A percentile compares a stretch with the other conserved stretches of the same genome.
Evolutionary conservation across 2,113 vertebrate genomes (phyloP).

Genomic region (Tringa solitaria): DNA sequence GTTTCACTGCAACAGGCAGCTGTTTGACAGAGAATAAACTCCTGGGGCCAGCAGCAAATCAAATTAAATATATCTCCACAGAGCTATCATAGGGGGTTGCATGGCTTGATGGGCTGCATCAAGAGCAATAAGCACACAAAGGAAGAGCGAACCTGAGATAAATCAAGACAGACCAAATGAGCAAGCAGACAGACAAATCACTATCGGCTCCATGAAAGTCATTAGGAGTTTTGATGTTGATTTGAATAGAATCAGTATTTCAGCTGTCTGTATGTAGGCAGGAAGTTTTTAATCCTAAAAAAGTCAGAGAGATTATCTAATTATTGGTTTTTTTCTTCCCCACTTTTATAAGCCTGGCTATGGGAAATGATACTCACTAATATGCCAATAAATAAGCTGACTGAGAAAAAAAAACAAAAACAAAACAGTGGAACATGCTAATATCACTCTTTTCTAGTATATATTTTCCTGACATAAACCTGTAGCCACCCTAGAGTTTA

Average conservation of each 20-base stretch:
- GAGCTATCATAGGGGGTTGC: conserved; percentile 37
- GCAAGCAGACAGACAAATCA: conserved; percentile 49
- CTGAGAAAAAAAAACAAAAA: background rate
- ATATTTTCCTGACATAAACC: background rate
- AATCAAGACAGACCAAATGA: conserved; percentile 54
- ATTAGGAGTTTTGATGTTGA: background rate
- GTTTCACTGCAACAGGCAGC: conserved; percentile 47
- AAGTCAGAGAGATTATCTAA: conserved; percentile 27
- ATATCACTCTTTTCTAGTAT: background rate
- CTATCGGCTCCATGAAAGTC: background rate
- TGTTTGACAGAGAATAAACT: conserved; percentile 61
- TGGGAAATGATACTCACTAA: background rate
- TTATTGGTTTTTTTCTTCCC: background rate
- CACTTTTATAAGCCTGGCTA: background rate
- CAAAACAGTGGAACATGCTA: background rate
- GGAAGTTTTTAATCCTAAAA: conserved; percentile 13
- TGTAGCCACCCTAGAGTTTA: background rate
- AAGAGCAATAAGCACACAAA: conserved; percentile 44
- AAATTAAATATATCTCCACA: conserved; percentile 63
- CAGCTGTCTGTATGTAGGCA: background rate
- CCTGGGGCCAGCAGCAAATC: conserved; percentile 58
- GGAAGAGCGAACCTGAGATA: conserved; percentile 50
- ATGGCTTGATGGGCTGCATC: conserved; percentile 40
- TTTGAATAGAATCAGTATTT: background rate
- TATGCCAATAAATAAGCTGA: background rate